Percentiles rank a stretch among this genome's conserved stretches.
phyloP scores from a whole-genome alignment of 2,797 vertebrate genomes.

The Crocidura indochinensis region DNA sequence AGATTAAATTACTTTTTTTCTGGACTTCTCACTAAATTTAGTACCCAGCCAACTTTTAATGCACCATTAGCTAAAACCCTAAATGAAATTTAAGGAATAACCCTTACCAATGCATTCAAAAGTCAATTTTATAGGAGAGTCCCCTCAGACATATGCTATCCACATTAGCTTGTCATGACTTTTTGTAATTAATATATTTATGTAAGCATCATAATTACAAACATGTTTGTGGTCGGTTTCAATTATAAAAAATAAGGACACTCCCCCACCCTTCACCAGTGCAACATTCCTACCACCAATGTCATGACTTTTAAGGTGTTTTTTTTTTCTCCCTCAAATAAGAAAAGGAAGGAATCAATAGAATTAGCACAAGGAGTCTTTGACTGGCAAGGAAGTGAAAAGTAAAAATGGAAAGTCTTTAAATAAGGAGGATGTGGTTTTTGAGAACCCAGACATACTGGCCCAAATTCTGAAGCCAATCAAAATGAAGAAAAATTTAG shows the following conservation, averaged over 20 bases:
- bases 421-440: constrained; percentile 81
- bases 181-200: neutral
- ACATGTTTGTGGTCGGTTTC: too few species aligned
- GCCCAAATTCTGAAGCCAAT: constrained; percentile 77
- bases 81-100: constrained; percentile 65
- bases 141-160: constrained; percentile 22
- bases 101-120: constrained; percentile 25
- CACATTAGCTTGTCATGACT: neutral
- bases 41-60: constrained; percentile 45
- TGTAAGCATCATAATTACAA: too few species aligned
- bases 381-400: constrained; percentile 55
- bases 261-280: too few species aligned
- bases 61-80: constrained; percentile 42
- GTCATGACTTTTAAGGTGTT: constrained; percentile 55
- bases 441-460: constrained; percentile 79
- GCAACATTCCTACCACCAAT: neutral
- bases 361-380: constrained; percentile 69
- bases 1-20: constrained; percentile 75
- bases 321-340: constrained; percentile 61
- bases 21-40: constrained; percentile 70
- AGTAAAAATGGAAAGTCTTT: constrained; percentile 84
- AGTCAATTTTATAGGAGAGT: constrained; percentile 38
- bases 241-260: too few species aligned
- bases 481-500: constrained; percentile 72
- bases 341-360: constrained; percentile 76